Evolutionary conservation across 2,797 vertebrate genomes (phyloP), one percentile per base, ranked within the genome.

Genomic region (Lepus oiostolus): DNA sequence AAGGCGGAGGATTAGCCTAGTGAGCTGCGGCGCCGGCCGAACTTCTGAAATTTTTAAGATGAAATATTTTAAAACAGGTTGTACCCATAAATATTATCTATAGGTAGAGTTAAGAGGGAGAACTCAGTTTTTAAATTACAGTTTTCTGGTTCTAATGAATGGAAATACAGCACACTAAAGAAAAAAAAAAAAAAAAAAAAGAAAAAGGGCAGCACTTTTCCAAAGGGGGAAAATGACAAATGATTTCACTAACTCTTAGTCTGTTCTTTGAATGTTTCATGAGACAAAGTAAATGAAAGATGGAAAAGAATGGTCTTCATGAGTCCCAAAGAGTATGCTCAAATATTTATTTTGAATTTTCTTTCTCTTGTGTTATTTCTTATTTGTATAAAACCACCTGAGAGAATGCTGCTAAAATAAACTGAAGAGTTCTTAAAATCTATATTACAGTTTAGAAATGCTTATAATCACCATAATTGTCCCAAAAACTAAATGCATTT

Each of bases 201-300:
- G 52, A 71, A 13, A 90, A 92, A 74, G 42, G 13, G 17, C 50
- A 77, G 93, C 8, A 3, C 24, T 85, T 75, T 92, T 93, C 77
- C 63, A 72, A 65, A 52, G 8, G 67, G 28, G 2, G 6, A 85
- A 60, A 77, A 72, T 80, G 80, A 65, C 67, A 89, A 82, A 94
- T 76, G 22, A 70, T 68, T 96, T 96, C 82, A 92, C 52, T 92
- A 84, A 81, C 52, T 88, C 8, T 89, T 74, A 71, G n/a, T 76
- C 19, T 84, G 9, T 84, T 93, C 63, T 90, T 91, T 67, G 58
- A 88, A 72, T 92, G 19, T 86, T 79, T 91, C 38, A 52, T 76
- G 50, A 91, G 81, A 94, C 87, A 95, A 94, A 30, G 62, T 75
- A 83, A 91, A 89, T 82, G 30, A 86, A 82, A 3, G 0, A 26